Conservation (phyloP, 2,888 invertebrate species). For the Ligdia adustata region DNA sequence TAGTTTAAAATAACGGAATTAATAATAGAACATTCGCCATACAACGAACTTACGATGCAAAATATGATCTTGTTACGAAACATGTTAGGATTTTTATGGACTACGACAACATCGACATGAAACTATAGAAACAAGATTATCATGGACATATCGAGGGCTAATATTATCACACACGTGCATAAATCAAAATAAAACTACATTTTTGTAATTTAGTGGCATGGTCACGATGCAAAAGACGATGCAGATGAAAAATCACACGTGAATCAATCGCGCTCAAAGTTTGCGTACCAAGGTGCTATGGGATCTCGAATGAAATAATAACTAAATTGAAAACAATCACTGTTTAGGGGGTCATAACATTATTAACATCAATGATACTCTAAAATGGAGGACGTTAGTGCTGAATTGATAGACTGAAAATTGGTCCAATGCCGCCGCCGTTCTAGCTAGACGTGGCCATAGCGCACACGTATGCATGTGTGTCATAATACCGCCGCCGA, state of each 20-base stretch:
- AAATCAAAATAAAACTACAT: slow-evolving; percentile 13
- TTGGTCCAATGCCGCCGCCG: neutral
- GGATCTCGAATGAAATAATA: slow-evolving; percentile 8
- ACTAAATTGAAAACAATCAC: slow-evolving; percentile 44
- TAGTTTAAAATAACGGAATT: slow-evolving; percentile 32
- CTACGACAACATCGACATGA: slow-evolving; percentile 50
- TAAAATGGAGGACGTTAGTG: slow-evolving; percentile 16
- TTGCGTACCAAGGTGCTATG: slow-evolving; percentile 21
- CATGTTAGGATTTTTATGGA: slow-evolving; percentile 36
- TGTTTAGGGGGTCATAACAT: slow-evolving; percentile 17
- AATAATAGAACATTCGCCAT: slow-evolving; percentile 21
- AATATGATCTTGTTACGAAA: slow-evolving; percentile 22
- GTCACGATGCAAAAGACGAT: slow-evolving; percentile 16
- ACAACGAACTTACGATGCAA: slow-evolving; percentile 21
- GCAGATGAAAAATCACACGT: slow-evolving; percentile 18
- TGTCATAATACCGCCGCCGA: slow-evolving; percentile 63
- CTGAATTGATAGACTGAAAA: slow-evolving; percentile 1
- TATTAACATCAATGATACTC: slow-evolving; percentile 9
- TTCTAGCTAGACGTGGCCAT: neutral
- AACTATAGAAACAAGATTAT: slow-evolving; percentile 64
- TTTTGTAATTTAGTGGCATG: slow-evolving; percentile 7
- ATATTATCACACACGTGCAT: slow-evolving; percentile 62
- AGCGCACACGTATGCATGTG: slow-evolving; percentile 49
- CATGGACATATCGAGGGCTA: slow-evolving; percentile 45
- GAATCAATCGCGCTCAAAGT: slow-evolving; percentile 5